Base-by-base conservation (phyloP, 1,140 invertebrate species). In the Cyclina sinensis region DNA sequence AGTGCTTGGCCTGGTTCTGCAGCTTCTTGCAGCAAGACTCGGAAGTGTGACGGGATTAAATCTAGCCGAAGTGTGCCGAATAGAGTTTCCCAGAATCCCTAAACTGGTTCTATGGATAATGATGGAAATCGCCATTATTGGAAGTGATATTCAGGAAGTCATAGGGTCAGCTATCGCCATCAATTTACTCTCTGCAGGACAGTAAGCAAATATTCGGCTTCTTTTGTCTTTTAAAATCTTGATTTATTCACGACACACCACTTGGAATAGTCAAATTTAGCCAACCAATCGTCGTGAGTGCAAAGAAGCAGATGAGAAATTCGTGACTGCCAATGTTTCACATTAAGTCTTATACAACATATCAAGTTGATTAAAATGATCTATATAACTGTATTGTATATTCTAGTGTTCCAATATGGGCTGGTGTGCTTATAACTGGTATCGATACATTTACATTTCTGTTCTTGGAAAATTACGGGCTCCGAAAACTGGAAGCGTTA, bases 81-180 rank as follows among this genome's bases (percentile, higher is more conserved):
- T 97, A 74, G 97, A 98, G 94, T 99, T 98, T 93, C 97, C 97
- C 91, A 96, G 95, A 91, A 62, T 97, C 27, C 98, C 98, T 0
- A 96, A 98, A 89, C 92, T 98, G 74, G 96, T 98, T 91, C 95
- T 99, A 21, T 99, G 98, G 98, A 96, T 99, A 59, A 99, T 99
- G 98, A 97, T 98, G 62, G 98, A 99, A 96, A 97, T 99, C 88
- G 98, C 98, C 7, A 99, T 99, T 90, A 98, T 99, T 92, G 94
- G 94, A 30, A 93, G 92, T 86, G 94, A 94, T 65, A 94, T 94
- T 74, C 98, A 98, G 95, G 98, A 98, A 96, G 98, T 98, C 65
- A 98, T 99, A 91, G 98, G 98, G 62, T 98, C 98, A 27, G 97
- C 98, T 14, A 98, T 98, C 94, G 98, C 98, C 43, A 96, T 99